These are phyloP conservation scores for Hyppa rectilinea DNA, from an alignment of 2,888 invertebrate genomes.

Conservation along the genomic window DNA sequence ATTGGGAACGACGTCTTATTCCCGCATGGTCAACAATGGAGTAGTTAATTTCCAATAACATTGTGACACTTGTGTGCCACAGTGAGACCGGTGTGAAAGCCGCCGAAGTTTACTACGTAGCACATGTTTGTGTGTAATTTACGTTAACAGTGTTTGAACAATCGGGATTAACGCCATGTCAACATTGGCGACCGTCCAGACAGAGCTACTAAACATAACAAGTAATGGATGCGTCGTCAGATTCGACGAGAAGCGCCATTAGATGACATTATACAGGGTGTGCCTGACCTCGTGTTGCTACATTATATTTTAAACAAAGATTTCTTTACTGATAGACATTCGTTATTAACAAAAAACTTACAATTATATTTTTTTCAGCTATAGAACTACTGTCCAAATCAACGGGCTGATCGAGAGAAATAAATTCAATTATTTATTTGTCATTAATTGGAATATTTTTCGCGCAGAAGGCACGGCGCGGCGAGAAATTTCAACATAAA, in stretches of 20 bases:
- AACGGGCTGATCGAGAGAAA: neutral
- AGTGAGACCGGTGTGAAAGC: conserved; percentile 27
- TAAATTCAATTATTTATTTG: too few species aligned
- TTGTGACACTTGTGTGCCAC: conserved; percentile 25
- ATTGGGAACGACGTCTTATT: neutral
- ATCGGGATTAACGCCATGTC: conserved; percentile 61
- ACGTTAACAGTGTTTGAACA: conserved; percentile 58
- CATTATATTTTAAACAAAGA: neutral
- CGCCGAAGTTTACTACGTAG: conserved; percentile 29
- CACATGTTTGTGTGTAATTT: conserved; percentile 48
- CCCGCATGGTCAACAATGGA: conserved; percentile 5
- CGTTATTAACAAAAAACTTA: neutral
- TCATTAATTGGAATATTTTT: too few species aligned
- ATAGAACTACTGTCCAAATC: too few species aligned
- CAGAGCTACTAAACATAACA: conserved; percentile 49
- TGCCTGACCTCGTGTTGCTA: neutral
- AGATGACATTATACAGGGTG: conserved; percentile 24
- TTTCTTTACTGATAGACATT: neutral
- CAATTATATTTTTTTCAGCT: neutral
- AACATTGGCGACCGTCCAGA: conserved; percentile 69
- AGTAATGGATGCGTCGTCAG: conserved; percentile 49
- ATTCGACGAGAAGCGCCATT: conserved; percentile 38
- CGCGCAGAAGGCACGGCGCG: rapidly evolving
- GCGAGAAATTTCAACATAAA: neutral
- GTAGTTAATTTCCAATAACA: conserved; percentile 28